Percentiles rank a stretch among this genome's conserved stretches.
Evolutionary conservation across 2,888 invertebrate genomes (phyloP).

Genomic region (Itoplectis maculator): DNA sequence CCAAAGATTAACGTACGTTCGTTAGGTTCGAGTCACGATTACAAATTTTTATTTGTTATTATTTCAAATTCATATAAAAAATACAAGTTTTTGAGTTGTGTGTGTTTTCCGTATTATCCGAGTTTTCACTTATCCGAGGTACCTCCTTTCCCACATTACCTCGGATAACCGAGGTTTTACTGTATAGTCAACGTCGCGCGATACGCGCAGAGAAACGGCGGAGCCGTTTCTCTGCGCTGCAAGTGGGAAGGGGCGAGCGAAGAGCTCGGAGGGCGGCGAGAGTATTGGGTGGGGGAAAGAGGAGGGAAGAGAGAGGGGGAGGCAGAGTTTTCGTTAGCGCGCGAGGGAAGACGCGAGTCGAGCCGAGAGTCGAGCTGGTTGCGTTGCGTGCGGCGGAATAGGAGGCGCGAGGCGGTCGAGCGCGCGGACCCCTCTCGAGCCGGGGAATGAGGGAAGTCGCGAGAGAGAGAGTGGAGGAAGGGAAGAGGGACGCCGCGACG

Average conservation of each 20-base stretch:
- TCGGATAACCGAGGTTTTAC: too few relatives aligned
- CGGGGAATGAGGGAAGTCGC: conserved; percentile 44
- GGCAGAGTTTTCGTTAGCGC: conserved; percentile 10
- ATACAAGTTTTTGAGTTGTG: too few relatives aligned
- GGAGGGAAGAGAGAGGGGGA: not conserved
- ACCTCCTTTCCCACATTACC: too few relatives aligned
- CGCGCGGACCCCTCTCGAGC: too few relatives aligned
- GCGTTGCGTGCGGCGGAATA: conserved; percentile 64
- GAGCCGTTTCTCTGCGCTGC: not conserved
- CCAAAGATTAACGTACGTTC: too few relatives aligned
- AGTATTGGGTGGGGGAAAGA: not conserved
- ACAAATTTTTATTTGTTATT: too few relatives aligned
- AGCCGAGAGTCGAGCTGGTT: conserved; percentile 16
- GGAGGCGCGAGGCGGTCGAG: conserved; percentile 22
- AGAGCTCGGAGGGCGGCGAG: not conserved
- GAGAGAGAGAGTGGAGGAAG: conserved; percentile 59
- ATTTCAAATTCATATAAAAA: too few relatives aligned
- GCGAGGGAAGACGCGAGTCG: conserved; percentile 13
- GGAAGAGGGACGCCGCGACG: conserved; percentile 81
- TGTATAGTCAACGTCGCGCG: too few relatives aligned
- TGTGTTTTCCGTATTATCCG: too few relatives aligned
- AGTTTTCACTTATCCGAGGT: too few relatives aligned
- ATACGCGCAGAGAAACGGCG: not conserved
- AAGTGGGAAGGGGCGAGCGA: too few relatives aligned
- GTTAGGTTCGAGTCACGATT: too few relatives aligned